These are phyloP conservation scores for Cryptotis parvus DNA, from an alignment of 2,113 vertebrate species.

Conservation along the genomic window DNA sequence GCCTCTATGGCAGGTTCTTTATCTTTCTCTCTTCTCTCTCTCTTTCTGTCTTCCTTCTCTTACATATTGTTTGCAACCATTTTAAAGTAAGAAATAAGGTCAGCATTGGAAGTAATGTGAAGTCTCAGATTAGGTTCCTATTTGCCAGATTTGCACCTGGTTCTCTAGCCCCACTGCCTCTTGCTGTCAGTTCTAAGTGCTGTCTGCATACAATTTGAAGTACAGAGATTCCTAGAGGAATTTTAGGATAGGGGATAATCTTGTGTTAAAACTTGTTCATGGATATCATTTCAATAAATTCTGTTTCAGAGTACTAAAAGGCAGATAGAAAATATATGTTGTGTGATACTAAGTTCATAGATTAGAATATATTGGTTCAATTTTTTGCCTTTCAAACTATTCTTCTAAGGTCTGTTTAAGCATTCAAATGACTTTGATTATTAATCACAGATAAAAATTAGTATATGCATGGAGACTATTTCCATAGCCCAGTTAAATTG, in stretches of 20 bases:
- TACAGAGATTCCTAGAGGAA: not conserved
- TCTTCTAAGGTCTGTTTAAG: not conserved
- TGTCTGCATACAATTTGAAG: not conserved
- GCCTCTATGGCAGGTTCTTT: too few species aligned
- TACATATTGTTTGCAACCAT: too few species aligned
- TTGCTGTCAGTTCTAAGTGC: not conserved
- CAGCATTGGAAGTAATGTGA: not conserved
- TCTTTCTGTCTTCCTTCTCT: too few species aligned
- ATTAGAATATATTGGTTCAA: constrained; percentile 1
- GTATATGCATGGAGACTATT: not conserved
- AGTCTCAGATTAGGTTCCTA: not conserved
- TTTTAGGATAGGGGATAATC: not conserved
- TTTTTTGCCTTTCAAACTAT: not conserved
- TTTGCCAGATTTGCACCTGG: not conserved
- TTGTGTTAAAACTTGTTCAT: not conserved
- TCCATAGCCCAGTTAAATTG: not conserved
- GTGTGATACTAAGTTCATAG: not conserved
- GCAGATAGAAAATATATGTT: not conserved
- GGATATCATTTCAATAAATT: constrained; percentile 4
- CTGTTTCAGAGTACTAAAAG: not conserved
- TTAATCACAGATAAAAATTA: not conserved
- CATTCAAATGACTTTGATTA: not conserved
- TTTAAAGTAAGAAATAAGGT: not conserved
- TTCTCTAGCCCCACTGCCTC: not conserved
- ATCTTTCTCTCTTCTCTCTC: too few species aligned